Evolutionary conservation across 2,888 invertebrate species (phyloP).

Genomic region (Netelia fuscicornis): DNA sequence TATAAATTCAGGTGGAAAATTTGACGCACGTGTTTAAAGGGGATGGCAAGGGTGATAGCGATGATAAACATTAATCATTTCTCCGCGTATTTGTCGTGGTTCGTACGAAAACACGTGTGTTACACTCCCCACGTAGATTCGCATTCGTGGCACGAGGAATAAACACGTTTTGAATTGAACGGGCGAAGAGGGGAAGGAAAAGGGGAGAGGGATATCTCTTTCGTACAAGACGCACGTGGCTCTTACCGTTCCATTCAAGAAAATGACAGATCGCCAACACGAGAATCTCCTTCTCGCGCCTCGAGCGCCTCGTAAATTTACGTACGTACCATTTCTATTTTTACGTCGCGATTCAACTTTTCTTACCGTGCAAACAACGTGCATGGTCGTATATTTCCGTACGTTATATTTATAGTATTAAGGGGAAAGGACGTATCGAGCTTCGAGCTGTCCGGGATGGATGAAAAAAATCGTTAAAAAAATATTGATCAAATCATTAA

Average conservation of each 20-base stretch:
- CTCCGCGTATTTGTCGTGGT: no score
- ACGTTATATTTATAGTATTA: no score
- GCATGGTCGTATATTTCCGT: no score
- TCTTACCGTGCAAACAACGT: neutral
- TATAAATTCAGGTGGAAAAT: no score
- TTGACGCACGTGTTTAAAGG: no score
- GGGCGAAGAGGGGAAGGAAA: neutral
- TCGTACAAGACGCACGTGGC: neutral
- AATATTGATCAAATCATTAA: no score
- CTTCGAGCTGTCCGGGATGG: no score
- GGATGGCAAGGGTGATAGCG: no score
- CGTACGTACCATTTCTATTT: neutral
- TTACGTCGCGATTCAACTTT: neutral
- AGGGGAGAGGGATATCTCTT: neutral
- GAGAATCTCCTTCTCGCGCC: conserved; percentile 8
- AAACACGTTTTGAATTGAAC: neutral
- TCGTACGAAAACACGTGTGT: neutral
- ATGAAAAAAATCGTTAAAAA: no score
- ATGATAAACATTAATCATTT: no score
- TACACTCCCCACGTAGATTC: neutral
- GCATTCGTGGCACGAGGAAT: neutral
- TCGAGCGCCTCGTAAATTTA: neutral
- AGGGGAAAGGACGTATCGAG: no score
- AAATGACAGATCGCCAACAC: conserved; percentile 31
- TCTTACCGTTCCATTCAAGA: neutral